Base-by-base conservation (phyloP, 2,888 invertebrate species). In the Lithophane ornitopus region DNA sequence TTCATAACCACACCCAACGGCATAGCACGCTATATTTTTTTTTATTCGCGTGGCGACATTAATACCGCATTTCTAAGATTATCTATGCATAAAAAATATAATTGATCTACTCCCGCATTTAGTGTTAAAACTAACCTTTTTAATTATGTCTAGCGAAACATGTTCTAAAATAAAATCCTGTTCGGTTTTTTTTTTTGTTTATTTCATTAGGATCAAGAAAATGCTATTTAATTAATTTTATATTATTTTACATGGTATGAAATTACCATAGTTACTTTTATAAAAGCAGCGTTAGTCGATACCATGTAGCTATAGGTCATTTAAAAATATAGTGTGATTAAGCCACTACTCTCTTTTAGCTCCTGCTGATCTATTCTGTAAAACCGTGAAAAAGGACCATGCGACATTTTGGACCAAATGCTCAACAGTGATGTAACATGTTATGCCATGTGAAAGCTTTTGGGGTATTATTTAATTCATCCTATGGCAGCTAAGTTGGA, bases 1-100 rank as follows among this genome's bases (percentile, higher is more conserved):
- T 58, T 28, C 62, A 70, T 82, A 70, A 70, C 19, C 22, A 56
- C 69, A 46, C 0, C 65, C 49, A 49, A n/a, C 16, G 14, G 26
- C 16, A 61, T 52, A 62, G 11, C 70, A 61, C 28, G 80, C 59
- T 56, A 41, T 61, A 52, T 28, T 49, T 19, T 39, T 63, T 59
- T 69, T 70, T 58, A 75, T 63, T 80, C 19, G 26, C 66, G 46
- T 75, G 58, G 46, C 16, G 34, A 66, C 58, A 69, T 65, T 78
- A 72, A 49, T 16, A 39, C 4, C 9, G n/a, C 14, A 52, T 69
- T 62, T 74, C 12, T 66, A 71, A 46, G 39, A 79, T 46, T 70
- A 49, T 22, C 49, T 19, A 61, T 72, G 12, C n/a, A 46, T 52
- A 63, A 12, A 66, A 44, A 62, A 70, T 44, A 16, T 62, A 49